Evolutionary conservation across 2,888 invertebrate genomes (phyloP).

Genomic region (Cephus runcator): DNA sequence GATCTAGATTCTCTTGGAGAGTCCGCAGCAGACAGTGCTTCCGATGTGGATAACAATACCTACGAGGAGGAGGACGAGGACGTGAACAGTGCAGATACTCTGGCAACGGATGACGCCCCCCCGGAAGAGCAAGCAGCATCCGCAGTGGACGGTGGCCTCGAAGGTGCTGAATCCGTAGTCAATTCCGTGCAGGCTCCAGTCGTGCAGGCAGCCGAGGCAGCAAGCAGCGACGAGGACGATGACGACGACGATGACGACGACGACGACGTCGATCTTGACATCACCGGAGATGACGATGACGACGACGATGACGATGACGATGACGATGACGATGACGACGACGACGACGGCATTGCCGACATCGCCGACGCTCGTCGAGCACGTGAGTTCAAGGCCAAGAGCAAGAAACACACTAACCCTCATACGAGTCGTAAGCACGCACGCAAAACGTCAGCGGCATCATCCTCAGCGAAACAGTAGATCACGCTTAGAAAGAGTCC

Average conservation of each 20-base stretch:
- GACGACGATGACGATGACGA: conserved; percentile 75
- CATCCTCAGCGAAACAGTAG: too few species aligned
- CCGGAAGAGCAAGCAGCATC: conserved; percentile 62
- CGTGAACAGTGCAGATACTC: too few species aligned
- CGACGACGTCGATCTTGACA: conserved; percentile 70
- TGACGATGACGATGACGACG: conserved; percentile 75
- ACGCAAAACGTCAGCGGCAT: conserved; percentile 38
- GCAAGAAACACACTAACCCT: conserved; percentile 58
- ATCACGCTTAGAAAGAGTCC: too few species aligned
- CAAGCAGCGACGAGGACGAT: conserved; percentile 62
- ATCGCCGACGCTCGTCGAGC: conserved; percentile 78
- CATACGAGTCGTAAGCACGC: conserved; percentile 46
- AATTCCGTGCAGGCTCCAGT: conserved; percentile 39
- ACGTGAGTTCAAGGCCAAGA: conserved; percentile 86
- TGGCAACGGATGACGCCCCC: conserved; percentile 43
- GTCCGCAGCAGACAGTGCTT: conserved; percentile 50
- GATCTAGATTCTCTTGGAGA: conserved; percentile 58
- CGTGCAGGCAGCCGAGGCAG: conserved; percentile 42
- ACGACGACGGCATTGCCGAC: conserved; percentile 74
- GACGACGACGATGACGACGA: conserved; percentile 63
- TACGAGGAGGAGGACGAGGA: conserved; percentile 64
- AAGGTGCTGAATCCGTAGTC: conserved; percentile 52
- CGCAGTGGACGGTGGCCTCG: conserved; percentile 64
- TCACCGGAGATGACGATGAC: conserved; percentile 73
- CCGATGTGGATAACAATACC: conserved; percentile 55